Evolutionary conservation across 2,113 vertebrate species (phyloP).

Genomic region (Numenius arquata): DNA sequence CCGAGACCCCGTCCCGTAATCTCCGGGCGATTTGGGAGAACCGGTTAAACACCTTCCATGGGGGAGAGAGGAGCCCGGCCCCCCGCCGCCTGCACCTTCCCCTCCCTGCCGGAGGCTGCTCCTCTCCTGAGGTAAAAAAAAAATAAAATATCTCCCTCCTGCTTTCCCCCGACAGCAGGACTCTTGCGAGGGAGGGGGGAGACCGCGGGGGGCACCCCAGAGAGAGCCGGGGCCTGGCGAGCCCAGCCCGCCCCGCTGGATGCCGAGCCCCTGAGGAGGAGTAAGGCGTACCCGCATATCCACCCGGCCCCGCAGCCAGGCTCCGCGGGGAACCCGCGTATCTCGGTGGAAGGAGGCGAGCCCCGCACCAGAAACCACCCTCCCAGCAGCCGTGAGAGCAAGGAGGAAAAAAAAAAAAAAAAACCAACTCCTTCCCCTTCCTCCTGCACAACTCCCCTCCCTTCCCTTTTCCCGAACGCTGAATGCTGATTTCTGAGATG

Average conservation of each 20-base stretch:
- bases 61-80: constrained; percentile 76
- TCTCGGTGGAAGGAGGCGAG: constrained; percentile 25
- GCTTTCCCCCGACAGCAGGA: constrained; percentile 38
- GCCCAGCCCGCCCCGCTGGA: constrained; percentile 7
- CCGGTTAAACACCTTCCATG: constrained; percentile 74
- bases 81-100: constrained; percentile 58
- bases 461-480: constrained; percentile 23
- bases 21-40: constrained; percentile 48
- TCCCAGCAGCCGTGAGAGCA: constrained; percentile 33
- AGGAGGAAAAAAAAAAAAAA: not conserved
- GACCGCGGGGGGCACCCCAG: constrained; percentile 23
- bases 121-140: constrained; percentile 66
- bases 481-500: constrained; percentile 66
- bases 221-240: constrained; percentile 22
- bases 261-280: constrained; percentile 24
- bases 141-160: not conserved
- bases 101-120: constrained; percentile 65
- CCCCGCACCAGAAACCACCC: constrained; percentile 31
- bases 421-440: constrained; percentile 45
- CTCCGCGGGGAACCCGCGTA: not conserved
- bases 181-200: constrained; percentile 31
- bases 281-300: not conserved
- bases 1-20: not conserved
- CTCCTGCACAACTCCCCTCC: constrained; percentile 48
- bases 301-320: not conserved